Evolutionary conservation across 2,797 vertebrate species (phyloP).

Genomic region (Takifugu rubripes): DNA sequence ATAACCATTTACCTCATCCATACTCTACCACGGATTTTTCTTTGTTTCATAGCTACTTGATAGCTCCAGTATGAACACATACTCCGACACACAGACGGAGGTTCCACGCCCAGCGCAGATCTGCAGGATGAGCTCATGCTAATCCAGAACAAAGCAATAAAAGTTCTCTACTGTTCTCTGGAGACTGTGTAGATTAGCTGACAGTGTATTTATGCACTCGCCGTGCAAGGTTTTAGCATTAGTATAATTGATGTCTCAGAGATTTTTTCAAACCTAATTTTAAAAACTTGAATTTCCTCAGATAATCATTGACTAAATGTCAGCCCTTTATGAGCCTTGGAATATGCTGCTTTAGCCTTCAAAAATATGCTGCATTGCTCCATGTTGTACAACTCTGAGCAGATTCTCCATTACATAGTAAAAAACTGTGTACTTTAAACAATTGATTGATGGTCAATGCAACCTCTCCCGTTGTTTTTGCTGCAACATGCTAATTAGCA

Average conservation of each 20-base stretch:
- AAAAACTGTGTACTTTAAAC: too few species aligned
- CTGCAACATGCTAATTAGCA: not conserved
- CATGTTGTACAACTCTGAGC: too few species aligned
- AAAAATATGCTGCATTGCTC: not conserved
- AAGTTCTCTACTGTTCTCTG: constrained; percentile 41
- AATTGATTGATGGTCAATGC: not conserved
- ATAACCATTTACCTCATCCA: too few species aligned
- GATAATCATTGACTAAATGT: too few species aligned
- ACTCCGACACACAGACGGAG: constrained; percentile 25
- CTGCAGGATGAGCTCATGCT: constrained; percentile 57
- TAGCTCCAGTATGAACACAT: not conserved
- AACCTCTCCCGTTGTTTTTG: not conserved
- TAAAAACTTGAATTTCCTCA: not conserved
- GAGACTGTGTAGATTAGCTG: constrained; percentile 30
- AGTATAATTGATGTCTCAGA: constrained; percentile 26
- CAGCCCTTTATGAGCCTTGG: not conserved
- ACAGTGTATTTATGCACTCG: constrained; percentile 12
- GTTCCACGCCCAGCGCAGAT: too few species aligned
- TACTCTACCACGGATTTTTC: too few species aligned
- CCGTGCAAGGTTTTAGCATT: constrained; percentile 12
- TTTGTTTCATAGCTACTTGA: too few species aligned
- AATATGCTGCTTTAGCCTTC: not conserved
- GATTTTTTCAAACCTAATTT: not conserved
- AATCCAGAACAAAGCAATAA: constrained; percentile 43
- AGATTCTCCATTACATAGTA: too few species aligned